Conservation (phyloP, 2,797 vertebrate species). For the Malurus splendens region DNA sequence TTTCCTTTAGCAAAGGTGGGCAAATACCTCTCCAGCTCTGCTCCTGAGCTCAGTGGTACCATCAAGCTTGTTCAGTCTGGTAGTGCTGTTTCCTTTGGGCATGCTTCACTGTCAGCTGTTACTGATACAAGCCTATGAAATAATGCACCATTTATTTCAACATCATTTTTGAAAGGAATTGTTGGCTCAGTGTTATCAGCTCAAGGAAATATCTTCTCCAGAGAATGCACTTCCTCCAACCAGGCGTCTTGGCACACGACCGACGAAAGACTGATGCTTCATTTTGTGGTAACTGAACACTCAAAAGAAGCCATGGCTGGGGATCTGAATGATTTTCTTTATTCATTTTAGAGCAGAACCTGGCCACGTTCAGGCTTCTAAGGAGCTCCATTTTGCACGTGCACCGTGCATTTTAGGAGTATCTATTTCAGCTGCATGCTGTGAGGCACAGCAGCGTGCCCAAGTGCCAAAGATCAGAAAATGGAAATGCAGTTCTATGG, state of each 20-base stretch:
- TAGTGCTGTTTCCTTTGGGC: background rate
- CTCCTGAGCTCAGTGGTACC: background rate
- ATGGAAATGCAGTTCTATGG: background rate
- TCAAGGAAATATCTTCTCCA: background rate
- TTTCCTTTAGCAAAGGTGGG: background rate
- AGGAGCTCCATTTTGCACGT: background rate
- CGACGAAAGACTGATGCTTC: fast-evolving
- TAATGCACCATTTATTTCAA: background rate
- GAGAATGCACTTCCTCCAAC: background rate
- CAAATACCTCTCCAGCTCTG: background rate
- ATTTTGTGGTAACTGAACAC: background rate
- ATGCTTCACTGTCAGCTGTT: background rate
- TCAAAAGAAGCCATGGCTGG: background rate
- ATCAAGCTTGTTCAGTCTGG: background rate
- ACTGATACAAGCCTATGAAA: background rate
- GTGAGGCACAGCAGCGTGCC: background rate
- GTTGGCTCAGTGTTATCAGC: background rate
- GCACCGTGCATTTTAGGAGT: background rate
- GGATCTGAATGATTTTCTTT: constrained; percentile 8
- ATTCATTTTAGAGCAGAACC: background rate
- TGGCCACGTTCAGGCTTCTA: background rate
- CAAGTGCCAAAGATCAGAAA: background rate
- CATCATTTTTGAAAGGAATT: background rate
- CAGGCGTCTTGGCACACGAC: background rate
- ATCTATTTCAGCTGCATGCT: background rate